Base-by-base conservation (phyloP, 2,113 vertebrate genomes). In the Hypanus sabinus region DNA sequence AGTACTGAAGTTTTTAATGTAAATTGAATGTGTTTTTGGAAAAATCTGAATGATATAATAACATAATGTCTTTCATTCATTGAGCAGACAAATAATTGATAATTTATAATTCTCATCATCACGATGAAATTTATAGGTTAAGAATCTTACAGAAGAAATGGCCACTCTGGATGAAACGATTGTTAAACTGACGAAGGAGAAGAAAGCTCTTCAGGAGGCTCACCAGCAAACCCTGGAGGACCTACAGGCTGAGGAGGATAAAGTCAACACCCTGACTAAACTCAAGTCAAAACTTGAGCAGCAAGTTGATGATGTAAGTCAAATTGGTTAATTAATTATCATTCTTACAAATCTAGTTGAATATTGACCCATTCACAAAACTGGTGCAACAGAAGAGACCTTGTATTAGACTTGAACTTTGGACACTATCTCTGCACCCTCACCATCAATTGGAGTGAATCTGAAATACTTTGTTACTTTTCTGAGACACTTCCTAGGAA, bases 61-160 rank as follows among this genome's bases (percentile, higher is more conserved):
- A 24, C 12, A 16, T 24, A 20, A 24, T 24, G 22, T 1, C 18
- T 71, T 71, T 1, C 20, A 20, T 71, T 71, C 3, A 5, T 71
- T 71, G 20, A 18, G 70, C 3, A 4, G 5, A 2, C 30, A 33
- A 16, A 30, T 8, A 9, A 8, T 90, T 16, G 60, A 16, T 87
- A 24, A 27, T 27, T 83, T 83, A 24, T 81, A 20, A 81, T 10
- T 79, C 94, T 20, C 24, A 0, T 60, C 90, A 73, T 94, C 94
- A 12, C 83, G 38, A 62, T 75, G 12, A 0, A 9, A 55, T 94
- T 30, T 93, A 0, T 95, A 99, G 98, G 98, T 99, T 94, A 99
- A 99, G 96, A 99, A 99, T 96, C 96, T 99, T 94, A 97, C 97
- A 0, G 98, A 99, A 95, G 98, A 99, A 96, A 98, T 99, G 98